Base-by-base conservation (phyloP, 2,888 invertebrate genomes). In the Microctonus aethiopoides region DNA sequence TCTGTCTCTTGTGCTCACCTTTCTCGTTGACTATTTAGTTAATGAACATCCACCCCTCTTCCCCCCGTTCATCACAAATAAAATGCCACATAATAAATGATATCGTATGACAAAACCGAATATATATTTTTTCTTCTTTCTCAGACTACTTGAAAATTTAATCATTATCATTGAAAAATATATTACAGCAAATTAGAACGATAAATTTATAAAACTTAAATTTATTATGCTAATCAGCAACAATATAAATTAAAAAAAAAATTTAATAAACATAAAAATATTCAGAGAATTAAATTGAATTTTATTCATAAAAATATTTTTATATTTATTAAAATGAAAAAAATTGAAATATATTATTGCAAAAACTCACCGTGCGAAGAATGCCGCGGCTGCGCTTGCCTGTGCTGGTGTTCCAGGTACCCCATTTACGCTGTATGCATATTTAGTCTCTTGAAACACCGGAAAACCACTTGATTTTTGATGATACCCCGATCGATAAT, bases 291-390 rank as follows among this genome's bases (percentile, higher is more conserved):
- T n/a, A n/a, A n/a, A n/a, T n/a, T n/a, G n/a, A n/a, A n/a, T n/a
- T n/a, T n/a, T n/a, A n/a, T n/a, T n/a, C n/a, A n/a, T n/a, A n/a
- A n/a, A n/a, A n/a, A n/a, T n/a, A n/a, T n/a, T n/a, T n/a, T n/a
- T n/a, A n/a, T n/a, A n/a, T n/a, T n/a, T n/a, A n/a, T n/a, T n/a
- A n/a, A n/a, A n/a, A n/a, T n/a, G n/a, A n/a, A n/a, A n/a, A n/a
- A n/a, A n/a, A n/a, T n/a, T n/a, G n/a, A n/a, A n/a, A n/a, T n/a
- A n/a, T n/a, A n/a, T n/a, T n/a, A n/a, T n/a, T n/a, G n/a, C n/a
- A n/a, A n/a, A n/a, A n/a, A 82, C 88, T 87, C 82, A 90, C 90
- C 90, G 89, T 82, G 90, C 90, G 81, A 90, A 90, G 86, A 90
- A 90, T 72, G 89, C 89, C 70, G 90, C 90, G 57, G 90, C 90